phyloP scores from a whole-genome alignment of 2,113 vertebrate genomes.

The Eira barbara region DNA sequence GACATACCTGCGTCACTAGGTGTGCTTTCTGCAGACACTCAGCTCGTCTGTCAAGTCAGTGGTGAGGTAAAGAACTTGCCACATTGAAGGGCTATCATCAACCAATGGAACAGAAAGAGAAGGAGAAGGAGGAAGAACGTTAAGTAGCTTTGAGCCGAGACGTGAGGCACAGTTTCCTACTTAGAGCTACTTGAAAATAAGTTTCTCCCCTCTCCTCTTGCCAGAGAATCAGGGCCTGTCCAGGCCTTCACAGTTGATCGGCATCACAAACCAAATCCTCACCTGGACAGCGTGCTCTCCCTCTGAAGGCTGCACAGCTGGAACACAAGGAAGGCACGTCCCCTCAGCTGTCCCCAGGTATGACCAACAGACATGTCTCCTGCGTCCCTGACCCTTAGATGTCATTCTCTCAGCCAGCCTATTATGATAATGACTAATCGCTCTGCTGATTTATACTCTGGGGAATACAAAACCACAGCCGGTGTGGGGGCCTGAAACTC shows the following conservation, averaged over 20 bases:
- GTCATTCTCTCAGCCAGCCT: neutral
- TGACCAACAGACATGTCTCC: neutral
- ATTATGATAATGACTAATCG: neutral
- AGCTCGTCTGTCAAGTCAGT: neutral
- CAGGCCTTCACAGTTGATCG: neutral
- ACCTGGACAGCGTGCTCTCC: neutral
- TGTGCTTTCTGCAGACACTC: slow-evolving; percentile 1
- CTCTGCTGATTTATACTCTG: neutral
- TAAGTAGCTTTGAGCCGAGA: neutral
- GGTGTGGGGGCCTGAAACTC: neutral
- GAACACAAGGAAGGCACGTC: neutral
- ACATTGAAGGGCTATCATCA: slow-evolving; percentile 42
- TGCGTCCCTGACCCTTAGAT: neutral
- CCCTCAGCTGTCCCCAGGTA: neutral
- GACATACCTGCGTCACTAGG: neutral
- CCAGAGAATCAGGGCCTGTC: neutral
- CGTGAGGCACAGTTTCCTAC: neutral
- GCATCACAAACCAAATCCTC: neutral
- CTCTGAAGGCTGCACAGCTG: neutral
- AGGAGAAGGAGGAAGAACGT: neutral
- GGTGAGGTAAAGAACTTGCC: neutral
- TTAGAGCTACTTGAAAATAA: neutral
- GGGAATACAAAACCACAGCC: neutral
- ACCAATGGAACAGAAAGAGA: slow-evolving; percentile 28
- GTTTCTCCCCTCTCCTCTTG: neutral